phyloP scores from a whole-genome alignment of 2,888 invertebrate species.

The Sympetrum striolatum region DNA sequence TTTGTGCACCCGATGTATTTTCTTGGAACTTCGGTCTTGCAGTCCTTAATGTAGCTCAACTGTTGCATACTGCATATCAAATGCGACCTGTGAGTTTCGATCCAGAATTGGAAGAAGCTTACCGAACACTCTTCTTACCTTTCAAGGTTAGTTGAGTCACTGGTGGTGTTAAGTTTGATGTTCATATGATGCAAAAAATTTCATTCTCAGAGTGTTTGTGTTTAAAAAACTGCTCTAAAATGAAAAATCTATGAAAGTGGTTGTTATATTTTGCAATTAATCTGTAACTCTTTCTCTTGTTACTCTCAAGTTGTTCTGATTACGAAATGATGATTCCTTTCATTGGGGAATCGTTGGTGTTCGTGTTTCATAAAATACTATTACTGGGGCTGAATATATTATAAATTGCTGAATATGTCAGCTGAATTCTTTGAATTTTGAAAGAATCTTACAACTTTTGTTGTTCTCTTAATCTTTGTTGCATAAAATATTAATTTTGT shows the following conservation, averaged over 20 bases:
- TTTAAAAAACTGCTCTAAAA: too few relatives aligned
- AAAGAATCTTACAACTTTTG: too few relatives aligned
- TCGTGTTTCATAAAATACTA: too few relatives aligned
- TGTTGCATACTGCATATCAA: slow-evolving; percentile 80
- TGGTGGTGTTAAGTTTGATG: neutral
- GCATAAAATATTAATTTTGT: too few relatives aligned
- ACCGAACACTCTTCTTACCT: slow-evolving; percentile 79
- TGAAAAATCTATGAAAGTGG: neutral
- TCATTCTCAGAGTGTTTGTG: too few relatives aligned
- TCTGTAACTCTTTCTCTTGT: neutral
- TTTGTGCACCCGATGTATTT: slow-evolving; percentile 86
- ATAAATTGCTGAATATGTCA: too few relatives aligned
- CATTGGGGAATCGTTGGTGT: too few relatives aligned
- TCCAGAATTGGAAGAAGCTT: slow-evolving; percentile 82
- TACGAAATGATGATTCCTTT: neutral
- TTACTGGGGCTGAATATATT: too few relatives aligned
- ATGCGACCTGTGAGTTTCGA: slow-evolving; percentile 84
- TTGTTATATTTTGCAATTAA: too few relatives aligned
- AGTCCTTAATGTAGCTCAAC: slow-evolving; percentile 79
- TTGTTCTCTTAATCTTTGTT: too few relatives aligned
- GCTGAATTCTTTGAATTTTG: too few relatives aligned
- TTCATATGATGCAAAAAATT: neutral
- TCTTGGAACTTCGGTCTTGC: slow-evolving; percentile 88
- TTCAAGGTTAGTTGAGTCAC: slow-evolving; percentile 69
- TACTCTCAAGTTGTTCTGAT: neutral